Conservation (phyloP, 2,888 invertebrate genomes). For the Anaspis maculata region DNA sequence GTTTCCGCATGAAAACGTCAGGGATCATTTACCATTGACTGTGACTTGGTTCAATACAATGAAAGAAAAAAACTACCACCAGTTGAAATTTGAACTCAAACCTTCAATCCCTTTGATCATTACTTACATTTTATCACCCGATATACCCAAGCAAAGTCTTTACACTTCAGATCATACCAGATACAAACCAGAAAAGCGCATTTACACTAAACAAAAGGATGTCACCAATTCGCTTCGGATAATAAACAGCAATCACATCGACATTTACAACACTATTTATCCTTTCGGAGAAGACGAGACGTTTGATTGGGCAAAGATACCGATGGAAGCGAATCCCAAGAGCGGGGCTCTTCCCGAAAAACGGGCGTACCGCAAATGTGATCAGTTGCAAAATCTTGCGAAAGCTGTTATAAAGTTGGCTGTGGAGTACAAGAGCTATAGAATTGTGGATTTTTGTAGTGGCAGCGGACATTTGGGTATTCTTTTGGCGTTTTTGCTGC, state of each 20-base stretch:
- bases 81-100: slow-evolving; percentile 14
- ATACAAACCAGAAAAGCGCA: slow-evolving; percentile 62
- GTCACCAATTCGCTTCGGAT: slow-evolving; percentile 55
- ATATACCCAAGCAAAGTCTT: slow-evolving; percentile 54
- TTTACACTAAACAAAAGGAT: slow-evolving; percentile 69
- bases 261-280: slow-evolving; percentile 32
- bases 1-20: slow-evolving; percentile 20
- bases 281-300: slow-evolving; percentile 40
- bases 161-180: slow-evolving; percentile 73
- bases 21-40: slow-evolving; percentile 50
- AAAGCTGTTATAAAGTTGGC: slow-evolving; percentile 68
- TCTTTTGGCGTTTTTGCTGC: slow-evolving; percentile 69
- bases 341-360: slow-evolving; percentile 68
- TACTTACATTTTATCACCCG: slow-evolving; percentile 14
- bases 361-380: slow-evolving; percentile 68
- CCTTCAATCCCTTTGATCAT: slow-evolving; percentile 1
- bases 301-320: slow-evolving; percentile 65
- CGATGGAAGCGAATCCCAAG: slow-evolving; percentile 65
- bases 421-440: slow-evolving; percentile 39
- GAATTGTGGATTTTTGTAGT: slow-evolving; percentile 89
- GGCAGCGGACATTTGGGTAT: slow-evolving; percentile 92
- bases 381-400: slow-evolving; percentile 79
- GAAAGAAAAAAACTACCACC: slow-evolving; percentile 13
- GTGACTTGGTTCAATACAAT: slow-evolving; percentile 54
- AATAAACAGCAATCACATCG: slow-evolving; percentile 42